phyloP scores from a whole-genome alignment of 23 tunicate species.

The Styela clava region DNA sequence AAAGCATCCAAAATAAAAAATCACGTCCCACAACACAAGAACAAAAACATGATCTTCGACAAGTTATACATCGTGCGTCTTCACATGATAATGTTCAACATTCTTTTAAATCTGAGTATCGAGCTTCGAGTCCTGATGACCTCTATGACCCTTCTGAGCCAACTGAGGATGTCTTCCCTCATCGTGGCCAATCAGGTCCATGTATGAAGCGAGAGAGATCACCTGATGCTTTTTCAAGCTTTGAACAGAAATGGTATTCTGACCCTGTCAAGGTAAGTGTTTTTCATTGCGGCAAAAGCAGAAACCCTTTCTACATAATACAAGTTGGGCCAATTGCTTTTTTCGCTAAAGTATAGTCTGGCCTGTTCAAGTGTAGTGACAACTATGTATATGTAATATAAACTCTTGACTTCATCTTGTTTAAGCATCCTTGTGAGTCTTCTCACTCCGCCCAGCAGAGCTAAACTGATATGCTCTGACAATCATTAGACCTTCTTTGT shows the following conservation, averaged over 20 bases:
- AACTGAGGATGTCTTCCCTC: neutral
- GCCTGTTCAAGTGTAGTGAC: too few relatives aligned
- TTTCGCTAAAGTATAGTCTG: too few relatives aligned
- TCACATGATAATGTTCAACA: neutral
- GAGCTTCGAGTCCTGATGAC: neutral
- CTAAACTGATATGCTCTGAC: too few relatives aligned
- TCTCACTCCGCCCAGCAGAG: too few relatives aligned
- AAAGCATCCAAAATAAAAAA: slow-evolving; percentile 10
- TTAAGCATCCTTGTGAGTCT: too few relatives aligned
- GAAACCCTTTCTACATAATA: too few relatives aligned
- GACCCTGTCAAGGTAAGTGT: slow-evolving; percentile 19
- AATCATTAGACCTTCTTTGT: too few relatives aligned
- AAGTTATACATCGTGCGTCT: neutral
- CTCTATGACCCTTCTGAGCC: neutral
- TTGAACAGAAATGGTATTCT: slow-evolving; percentile 35
- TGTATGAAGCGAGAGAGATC: neutral
- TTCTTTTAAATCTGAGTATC: neutral
- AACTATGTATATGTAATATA: too few relatives aligned
- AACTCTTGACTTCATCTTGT: too few relatives aligned
- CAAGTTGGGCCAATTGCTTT: too few relatives aligned
- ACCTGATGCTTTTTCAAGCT: slow-evolving; percentile 19
- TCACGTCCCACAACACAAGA: neutral
- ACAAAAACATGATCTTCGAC: neutral
- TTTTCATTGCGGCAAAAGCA: too few relatives aligned
- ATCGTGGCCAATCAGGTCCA: neutral